Evolutionary conservation across 2,797 vertebrate genomes (phyloP).

Genomic region (Etheostoma perlongum): DNA sequence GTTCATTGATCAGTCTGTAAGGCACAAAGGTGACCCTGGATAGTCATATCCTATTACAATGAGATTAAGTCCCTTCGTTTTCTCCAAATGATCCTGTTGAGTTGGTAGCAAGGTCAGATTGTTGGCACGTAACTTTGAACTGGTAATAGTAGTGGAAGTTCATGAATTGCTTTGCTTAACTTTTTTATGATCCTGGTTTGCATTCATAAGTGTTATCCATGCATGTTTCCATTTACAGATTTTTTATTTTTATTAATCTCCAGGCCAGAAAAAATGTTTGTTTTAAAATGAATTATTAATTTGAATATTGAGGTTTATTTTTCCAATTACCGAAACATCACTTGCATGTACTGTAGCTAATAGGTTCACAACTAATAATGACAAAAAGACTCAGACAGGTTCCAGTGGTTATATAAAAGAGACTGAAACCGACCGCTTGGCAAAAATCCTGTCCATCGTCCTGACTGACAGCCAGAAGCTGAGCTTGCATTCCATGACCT

Average conservation of each 20-base stretch:
- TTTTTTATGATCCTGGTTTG: neutral
- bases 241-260: neutral
- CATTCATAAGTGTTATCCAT: neutral
- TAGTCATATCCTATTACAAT: constrained; percentile 14
- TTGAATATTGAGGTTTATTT: neutral
- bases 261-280: neutral
- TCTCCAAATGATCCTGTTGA: neutral
- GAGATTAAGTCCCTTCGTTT: constrained; percentile 6
- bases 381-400: constrained; percentile 19
- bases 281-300: neutral
- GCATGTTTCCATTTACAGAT: neutral
- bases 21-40: constrained; percentile 15
- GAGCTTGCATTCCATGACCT: constrained; percentile 63
- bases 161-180: neutral
- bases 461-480: constrained; percentile 66
- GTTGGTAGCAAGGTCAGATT: neutral
- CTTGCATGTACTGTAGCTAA: neutral
- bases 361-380: constrained; percentile 7
- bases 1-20: constrained; percentile 8
- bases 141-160: neutral
- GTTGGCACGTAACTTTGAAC: neutral
- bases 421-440: constrained; percentile 51
- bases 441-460: constrained; percentile 53
- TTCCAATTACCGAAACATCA: neutral
- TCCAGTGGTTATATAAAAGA: constrained; percentile 33